Evolutionary conservation across 2,888 invertebrate genomes (phyloP).

Genomic region (Calameuta pallipes): DNA sequence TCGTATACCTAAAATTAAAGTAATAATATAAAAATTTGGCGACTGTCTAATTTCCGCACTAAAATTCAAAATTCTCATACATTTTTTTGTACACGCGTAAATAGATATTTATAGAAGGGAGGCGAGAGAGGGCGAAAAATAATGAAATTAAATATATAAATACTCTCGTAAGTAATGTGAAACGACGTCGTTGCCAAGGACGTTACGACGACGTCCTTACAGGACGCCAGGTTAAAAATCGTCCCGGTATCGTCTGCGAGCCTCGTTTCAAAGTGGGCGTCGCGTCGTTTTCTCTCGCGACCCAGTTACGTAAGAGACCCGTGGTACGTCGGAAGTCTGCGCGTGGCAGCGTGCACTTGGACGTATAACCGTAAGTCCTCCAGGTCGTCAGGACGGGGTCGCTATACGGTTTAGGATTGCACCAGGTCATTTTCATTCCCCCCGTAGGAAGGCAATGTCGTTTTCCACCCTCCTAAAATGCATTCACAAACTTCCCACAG

Average conservation of each 20-base stretch:
- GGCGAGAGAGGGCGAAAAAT: not conserved
- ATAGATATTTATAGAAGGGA: not conserved
- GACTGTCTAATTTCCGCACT: no score
- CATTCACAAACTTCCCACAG: not conserved
- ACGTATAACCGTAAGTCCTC: not conserved
- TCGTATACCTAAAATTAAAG: no score
- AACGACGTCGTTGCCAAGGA: not conserved
- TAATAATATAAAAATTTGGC: no score
- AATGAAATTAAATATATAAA: not conserved
- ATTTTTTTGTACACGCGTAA: not conserved
- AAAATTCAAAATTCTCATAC: no score
- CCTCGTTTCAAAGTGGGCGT: not conserved
- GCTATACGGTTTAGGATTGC: not conserved
- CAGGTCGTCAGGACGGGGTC: not conserved
- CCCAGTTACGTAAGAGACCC: not conserved
- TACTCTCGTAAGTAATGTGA: not conserved
- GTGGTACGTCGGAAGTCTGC: not conserved
- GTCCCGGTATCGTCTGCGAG: not conserved
- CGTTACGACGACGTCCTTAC: not conserved
- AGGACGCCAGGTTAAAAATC: not conserved
- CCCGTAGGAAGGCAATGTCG: not conserved
- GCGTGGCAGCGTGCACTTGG: not conserved
- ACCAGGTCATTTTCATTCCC: not conserved
- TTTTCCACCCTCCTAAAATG: not conserved
- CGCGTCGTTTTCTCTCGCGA: not conserved